phyloP scores from a whole-genome alignment of 2,113 vertebrate species.

The Paracyprichromis sp. region DNA sequence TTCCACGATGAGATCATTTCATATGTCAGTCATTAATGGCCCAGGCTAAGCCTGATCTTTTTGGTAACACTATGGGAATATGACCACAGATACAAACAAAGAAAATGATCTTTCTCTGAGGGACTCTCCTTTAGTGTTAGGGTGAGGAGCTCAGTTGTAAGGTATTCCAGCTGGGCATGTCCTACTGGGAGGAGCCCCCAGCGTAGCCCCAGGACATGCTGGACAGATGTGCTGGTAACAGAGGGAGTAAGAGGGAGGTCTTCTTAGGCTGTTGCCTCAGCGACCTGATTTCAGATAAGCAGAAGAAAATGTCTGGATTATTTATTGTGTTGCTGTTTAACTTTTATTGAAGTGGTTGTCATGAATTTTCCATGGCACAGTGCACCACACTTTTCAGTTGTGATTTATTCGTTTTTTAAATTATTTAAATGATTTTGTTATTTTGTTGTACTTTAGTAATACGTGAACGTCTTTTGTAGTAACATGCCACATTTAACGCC shows the following conservation, averaged over 20 bases:
- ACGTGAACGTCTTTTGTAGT: rapidly evolving
- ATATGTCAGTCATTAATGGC: rapidly evolving
- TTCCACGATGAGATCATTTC: not conserved
- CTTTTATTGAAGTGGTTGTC: not conserved
- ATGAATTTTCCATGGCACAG: not conserved
- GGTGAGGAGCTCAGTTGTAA: not conserved
- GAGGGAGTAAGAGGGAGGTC: not conserved
- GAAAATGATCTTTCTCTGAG: not conserved
- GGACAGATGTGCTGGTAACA: not conserved
- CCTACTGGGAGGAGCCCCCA: not conserved
- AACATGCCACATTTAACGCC: not conserved
- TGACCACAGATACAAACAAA: not conserved
- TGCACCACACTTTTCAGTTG: not conserved
- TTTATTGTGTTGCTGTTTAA: not conserved
- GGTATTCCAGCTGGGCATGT: not conserved
- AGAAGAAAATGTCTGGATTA: not conserved
- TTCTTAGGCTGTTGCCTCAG: not conserved
- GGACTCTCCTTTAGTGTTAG: not conserved
- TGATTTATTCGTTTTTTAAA: rapidly evolving
- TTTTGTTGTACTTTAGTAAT: not conserved
- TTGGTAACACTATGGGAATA: not conserved
- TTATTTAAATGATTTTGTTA: not conserved
- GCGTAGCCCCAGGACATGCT: not conserved
- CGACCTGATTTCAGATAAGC: not conserved
- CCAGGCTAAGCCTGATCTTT: not conserved